A percentile compares a stretch with the other conserved stretches of the same genome.
These are phyloP conservation scores for Porites divaricata DNA, from an alignment of 92 coral and sea anemone species.

Conservation along the genomic window DNA sequence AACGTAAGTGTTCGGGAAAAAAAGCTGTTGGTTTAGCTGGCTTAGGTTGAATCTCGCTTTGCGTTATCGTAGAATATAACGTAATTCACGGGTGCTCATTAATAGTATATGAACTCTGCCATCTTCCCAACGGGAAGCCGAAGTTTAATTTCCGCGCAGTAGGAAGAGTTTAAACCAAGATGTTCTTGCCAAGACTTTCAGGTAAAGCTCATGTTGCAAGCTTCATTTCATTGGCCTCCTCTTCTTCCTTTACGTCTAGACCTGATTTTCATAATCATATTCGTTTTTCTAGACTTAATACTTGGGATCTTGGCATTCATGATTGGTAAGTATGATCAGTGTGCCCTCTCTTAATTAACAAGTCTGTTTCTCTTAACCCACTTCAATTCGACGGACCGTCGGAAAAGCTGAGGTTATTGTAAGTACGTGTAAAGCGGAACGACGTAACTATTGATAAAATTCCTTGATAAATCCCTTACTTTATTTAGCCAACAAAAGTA, in stretches of 20 bases:
- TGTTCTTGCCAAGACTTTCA: slow-evolving; percentile 33
- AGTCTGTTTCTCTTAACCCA: not conserved
- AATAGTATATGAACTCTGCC: slow-evolving; percentile 16
- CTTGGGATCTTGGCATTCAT: not conserved
- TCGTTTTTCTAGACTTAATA: not conserved
- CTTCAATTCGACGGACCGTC: not conserved
- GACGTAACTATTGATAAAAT: too few species aligned
- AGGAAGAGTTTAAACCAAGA: not conserved
- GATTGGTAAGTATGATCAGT: slow-evolving; percentile 27
- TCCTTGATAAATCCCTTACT: too few species aligned
- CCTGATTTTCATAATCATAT: not conserved
- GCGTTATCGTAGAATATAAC: slow-evolving; percentile 24
- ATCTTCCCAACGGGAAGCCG: slow-evolving; percentile 28
- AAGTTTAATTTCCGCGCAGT: slow-evolving; percentile 6
- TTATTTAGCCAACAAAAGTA: too few species aligned
- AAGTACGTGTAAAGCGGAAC: too few species aligned
- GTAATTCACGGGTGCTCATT: slow-evolving; percentile 39
- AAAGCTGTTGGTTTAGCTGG: not conserved
- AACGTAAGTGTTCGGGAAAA: not conserved
- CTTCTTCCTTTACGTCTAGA: not conserved
- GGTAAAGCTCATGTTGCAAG: not conserved
- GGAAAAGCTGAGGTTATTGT: not conserved
- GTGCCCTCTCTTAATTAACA: not conserved
- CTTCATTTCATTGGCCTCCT: not conserved
- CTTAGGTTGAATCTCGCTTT: slow-evolving; percentile 34